phyloP scores from a whole-genome alignment of 2,888 invertebrate species.

The Pemphredon lugubris region DNA sequence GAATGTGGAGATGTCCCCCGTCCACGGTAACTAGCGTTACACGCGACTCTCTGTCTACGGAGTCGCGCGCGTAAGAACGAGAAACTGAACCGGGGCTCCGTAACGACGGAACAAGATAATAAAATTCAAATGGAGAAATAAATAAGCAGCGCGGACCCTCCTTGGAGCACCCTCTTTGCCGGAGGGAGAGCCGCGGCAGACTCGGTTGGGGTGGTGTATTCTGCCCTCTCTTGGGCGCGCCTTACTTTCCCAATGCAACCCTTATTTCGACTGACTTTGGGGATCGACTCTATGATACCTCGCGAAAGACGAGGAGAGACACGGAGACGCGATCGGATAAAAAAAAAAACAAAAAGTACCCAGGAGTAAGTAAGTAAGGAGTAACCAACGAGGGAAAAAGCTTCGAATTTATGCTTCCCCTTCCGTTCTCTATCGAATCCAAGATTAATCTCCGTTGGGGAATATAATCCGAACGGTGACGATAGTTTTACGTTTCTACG shows the following conservation, averaged over 20 bases:
- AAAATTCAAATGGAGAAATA: slow-evolving; percentile 79
- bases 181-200: slow-evolving; percentile 57
- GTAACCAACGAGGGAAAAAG: slow-evolving; percentile 62
- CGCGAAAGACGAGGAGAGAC: slow-evolving; percentile 47
- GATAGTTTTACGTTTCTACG: too few species aligned
- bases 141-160: slow-evolving; percentile 68
- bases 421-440: background rate
- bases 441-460: background rate
- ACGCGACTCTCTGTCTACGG: background rate
- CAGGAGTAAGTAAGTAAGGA: slow-evolving; percentile 52
- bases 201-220: slow-evolving; percentile 61
- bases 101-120: slow-evolving; percentile 76
- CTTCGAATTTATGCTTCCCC: slow-evolving; percentile 10
- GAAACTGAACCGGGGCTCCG: slow-evolving; percentile 59
- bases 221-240: slow-evolving; percentile 64
- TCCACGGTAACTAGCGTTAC: background rate
- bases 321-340: slow-evolving; percentile 38
- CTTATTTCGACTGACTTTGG: slow-evolving; percentile 72
- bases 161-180: slow-evolving; percentile 69
- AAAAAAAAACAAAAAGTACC: slow-evolving; percentile 14
- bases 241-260: slow-evolving; percentile 78
- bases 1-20: background rate
- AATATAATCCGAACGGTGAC: too few species aligned
- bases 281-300: slow-evolving; percentile 67
- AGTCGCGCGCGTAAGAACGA: slow-evolving; percentile 48